phyloP scores from a whole-genome alignment of 2,113 vertebrate species.

The Nannobrachium achirus region DNA sequence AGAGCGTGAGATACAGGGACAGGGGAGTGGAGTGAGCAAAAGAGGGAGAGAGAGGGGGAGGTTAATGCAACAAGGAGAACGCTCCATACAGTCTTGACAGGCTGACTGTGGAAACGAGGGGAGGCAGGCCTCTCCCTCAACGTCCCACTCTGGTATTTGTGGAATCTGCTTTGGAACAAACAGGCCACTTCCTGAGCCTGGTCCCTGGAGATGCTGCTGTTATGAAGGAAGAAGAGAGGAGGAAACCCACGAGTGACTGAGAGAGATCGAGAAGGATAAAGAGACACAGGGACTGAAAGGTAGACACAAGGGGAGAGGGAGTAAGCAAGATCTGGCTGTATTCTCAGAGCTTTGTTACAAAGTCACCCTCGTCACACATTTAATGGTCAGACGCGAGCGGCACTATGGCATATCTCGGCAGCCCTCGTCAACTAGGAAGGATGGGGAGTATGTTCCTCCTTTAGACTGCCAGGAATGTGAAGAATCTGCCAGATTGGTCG shows the following conservation, averaged over 20 bases:
- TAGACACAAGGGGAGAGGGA: too few relatives aligned
- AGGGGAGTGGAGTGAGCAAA: neutral
- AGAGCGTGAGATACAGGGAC: neutral
- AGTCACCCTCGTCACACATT: too few relatives aligned
- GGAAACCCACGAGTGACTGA: slow-evolving; percentile 29
- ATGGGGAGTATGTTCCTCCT: neutral
- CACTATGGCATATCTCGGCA: too few relatives aligned
- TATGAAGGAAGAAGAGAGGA: slow-evolving; percentile 37
- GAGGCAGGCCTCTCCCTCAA: slow-evolving; percentile 65
- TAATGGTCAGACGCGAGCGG: too few relatives aligned
- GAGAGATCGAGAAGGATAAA: neutral
- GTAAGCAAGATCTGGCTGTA: too few relatives aligned
- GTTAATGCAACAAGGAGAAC: slow-evolving; percentile 33
- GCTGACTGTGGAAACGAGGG: slow-evolving; percentile 47
- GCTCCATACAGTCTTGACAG: slow-evolving; percentile 54
- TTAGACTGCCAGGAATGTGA: neutral
- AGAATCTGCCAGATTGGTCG: neutral
- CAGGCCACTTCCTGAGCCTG: slow-evolving; percentile 77
- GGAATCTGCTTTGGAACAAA: slow-evolving; percentile 84
- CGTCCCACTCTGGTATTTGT: slow-evolving; percentile 80
- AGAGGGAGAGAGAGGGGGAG: slow-evolving; percentile 19
- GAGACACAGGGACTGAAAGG: neutral
- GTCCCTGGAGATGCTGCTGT: slow-evolving; percentile 56
- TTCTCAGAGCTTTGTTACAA: too few relatives aligned
- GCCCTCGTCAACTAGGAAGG: too few relatives aligned